Base-by-base conservation (phyloP, 2,888 invertebrate genomes). In the Noctua pronuba region DNA sequence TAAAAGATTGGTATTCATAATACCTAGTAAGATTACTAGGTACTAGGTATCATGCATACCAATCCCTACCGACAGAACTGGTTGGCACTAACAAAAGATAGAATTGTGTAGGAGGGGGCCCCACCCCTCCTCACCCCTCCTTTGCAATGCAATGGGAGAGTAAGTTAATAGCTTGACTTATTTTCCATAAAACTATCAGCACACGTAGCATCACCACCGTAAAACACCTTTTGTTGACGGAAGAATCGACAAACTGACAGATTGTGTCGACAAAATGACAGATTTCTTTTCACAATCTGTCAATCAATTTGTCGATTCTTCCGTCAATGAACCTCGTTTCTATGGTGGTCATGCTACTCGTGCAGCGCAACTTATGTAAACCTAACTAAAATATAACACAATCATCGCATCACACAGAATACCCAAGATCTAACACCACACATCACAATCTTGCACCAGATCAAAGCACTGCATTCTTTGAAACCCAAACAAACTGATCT, bases 381-480 rank as follows among this genome's bases (percentile, higher is more conserved):
- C 10, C 5, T 6, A 18, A 18, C 58, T 18, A 82, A 55, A 16
- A 64, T 41, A 38, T 1, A 64, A 46, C 24, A 49, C 28, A 55
- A 55, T 46, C 46, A 65, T 65, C 38, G n/a, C 21, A 65, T 58
- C 8, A 82, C 28, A 77, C 62, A 67, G 49, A 77, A 67, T 38
- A 83, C 31, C 21, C 28, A 77, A 11, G 66, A 67, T 44, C 16
- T 52, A 66, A 77, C 52, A 46, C 7, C 83, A 35, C 58, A 60
- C 44, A 79, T 79, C 84, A 83, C 68, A 80, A 80, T 69, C 49
- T 64, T 78, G 64, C 84, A 79, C 38, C 58, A 80, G 84, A 84
- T 84, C 66, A 80, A 84, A 80, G 84, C 71, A 66, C 52, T 70
- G 79, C 71, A 79, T 79, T 81, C 80, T 55, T 46, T 28, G 66